phyloP scores from a whole-genome alignment of 30 jellyfish, hydroid and myxozoan genomes.

The Morbakka virulenta region DNA sequence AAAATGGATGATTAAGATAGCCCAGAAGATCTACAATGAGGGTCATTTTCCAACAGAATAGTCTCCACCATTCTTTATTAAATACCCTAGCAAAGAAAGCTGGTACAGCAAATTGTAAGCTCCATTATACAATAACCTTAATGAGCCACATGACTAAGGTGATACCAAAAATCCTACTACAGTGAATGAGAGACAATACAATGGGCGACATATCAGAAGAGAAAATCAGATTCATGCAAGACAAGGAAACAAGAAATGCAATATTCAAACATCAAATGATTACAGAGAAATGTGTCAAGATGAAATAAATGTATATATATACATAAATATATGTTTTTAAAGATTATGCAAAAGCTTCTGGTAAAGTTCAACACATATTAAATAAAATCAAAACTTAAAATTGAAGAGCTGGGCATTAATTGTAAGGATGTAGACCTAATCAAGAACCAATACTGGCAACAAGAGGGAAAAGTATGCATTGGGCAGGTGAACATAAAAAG shows the following conservation, averaged over 20 bases:
- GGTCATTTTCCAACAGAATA: conserved; percentile 37
- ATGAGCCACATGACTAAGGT: conserved; percentile 52
- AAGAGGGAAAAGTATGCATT: too few relatives aligned
- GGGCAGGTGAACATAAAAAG: too few relatives aligned
- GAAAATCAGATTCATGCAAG: conserved; percentile 42
- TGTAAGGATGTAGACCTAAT: too few relatives aligned
- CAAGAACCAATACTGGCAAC: too few relatives aligned
- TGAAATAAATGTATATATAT: too few relatives aligned
- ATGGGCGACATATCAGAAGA: conserved; percentile 44
- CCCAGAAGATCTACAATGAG: conserved; percentile 36
- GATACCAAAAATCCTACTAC: conserved; percentile 34
- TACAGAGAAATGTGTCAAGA: conserved; percentile 36
- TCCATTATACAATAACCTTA: conserved; percentile 36
- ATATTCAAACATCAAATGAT: conserved; percentile 31
- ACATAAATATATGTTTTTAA: too few relatives aligned
- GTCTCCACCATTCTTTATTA: conserved; percentile 29
- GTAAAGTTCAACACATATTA: too few relatives aligned
- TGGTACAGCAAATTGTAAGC: conserved; percentile 38
- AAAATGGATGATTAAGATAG: conserved; percentile 46
- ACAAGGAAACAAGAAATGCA: conserved; percentile 49
- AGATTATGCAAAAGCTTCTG: too few relatives aligned
- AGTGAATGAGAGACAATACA: conserved; percentile 52
- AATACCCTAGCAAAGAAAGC: too few relatives aligned
- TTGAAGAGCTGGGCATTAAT: too few relatives aligned
- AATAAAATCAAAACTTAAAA: too few relatives aligned